These are phyloP conservation scores for Bimastos eiseni DNA, from an alignment of 2,888 invertebrate genomes.

Conservation along the genomic window DNA sequence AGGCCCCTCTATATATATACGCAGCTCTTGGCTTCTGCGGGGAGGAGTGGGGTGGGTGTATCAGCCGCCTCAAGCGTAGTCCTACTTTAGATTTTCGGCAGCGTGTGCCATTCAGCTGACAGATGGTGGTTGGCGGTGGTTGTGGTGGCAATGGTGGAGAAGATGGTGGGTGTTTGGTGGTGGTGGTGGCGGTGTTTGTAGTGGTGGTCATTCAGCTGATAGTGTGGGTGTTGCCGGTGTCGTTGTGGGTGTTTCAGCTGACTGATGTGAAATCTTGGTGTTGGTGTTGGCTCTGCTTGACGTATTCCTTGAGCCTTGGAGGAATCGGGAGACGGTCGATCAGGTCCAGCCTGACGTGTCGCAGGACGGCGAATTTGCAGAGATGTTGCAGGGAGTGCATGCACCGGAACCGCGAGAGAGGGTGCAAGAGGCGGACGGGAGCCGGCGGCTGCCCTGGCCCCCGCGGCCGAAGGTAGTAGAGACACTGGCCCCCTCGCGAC, in stretches of 20 bases:
- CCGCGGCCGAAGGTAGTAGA: constrained; percentile 75
- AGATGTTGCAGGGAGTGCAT: constrained; percentile 73
- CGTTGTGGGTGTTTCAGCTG: not conserved
- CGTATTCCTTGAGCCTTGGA: constrained; percentile 62
- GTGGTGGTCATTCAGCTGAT: not conserved
- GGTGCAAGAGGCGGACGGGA: constrained; percentile 74
- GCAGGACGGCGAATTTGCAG: constrained; percentile 72
- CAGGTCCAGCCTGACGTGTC: constrained; percentile 71
- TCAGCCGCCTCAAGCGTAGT: not conserved
- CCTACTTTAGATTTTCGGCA: not conserved
- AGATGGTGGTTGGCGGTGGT: not conserved
- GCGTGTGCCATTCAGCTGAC: not conserved
- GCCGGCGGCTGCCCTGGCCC: constrained; percentile 67
- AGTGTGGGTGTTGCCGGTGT: not conserved
- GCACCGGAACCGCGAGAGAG: constrained; percentile 74
- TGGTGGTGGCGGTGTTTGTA: not conserved
- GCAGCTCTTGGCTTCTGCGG: not conserved
- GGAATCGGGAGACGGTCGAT: constrained; percentile 73
- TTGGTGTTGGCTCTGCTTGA: constrained; percentile 44
- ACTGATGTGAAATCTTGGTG: not conserved
- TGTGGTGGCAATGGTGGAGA: not conserved
- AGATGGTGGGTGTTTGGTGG: not conserved
- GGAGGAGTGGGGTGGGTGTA: not conserved
- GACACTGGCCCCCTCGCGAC: constrained; percentile 73
- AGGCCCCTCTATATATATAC: not conserved